Evolutionary conservation across 2,797 vertebrate genomes (phyloP), one percentile per base, ranked within the genome.

Genomic region (Pelochelys cantorii): DNA sequence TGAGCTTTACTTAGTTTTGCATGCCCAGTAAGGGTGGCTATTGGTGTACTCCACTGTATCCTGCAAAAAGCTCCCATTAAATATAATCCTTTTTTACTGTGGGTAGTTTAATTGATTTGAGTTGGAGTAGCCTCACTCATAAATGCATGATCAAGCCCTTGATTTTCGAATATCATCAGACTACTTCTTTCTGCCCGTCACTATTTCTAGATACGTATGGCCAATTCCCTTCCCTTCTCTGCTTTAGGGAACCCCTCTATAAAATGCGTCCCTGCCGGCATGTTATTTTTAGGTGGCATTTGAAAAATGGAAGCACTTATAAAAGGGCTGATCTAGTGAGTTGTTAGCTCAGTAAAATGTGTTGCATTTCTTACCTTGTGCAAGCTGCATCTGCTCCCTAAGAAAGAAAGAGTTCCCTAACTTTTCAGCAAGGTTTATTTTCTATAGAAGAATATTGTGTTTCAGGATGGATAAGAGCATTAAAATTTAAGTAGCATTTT

Each of bases 401-500:
- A 77, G 79, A 54, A 79, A 71, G 84, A 77, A 77, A n/a, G 10
- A 78, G 77, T 82, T 92, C 83, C 2, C 62, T 17, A 57, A 5
- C 77, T 77, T 11, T 27, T 0, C 62, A 94, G 53, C 85, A 84
- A 77, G 85, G 10, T 3, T 91, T 81, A 75, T 77, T 52, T 75
- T 5, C 18, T 59, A 13, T 52, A 88, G 65, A 23, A 62, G 75
- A 92, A 88, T 91, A 5, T 96, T 94, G 95, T 31, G 15, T 97
- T 97, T 88, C 92, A 84, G 71, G 91, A 59, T 20, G 77, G 88
- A 85, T 74, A 2, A 4, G 4, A 2, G 11, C 4, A 84, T 97
- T 95, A 97, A 97, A 95, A 55, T 95, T 97, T 97, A 95, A 97
- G 88, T 48, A 92, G 95, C 71, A 75, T 85, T 91, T 71, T 20